Evolutionary conservation across 2,113 vertebrate genomes (phyloP), one percentile per base, ranked within the genome.

Genomic region (Lepus europaeus): DNA sequence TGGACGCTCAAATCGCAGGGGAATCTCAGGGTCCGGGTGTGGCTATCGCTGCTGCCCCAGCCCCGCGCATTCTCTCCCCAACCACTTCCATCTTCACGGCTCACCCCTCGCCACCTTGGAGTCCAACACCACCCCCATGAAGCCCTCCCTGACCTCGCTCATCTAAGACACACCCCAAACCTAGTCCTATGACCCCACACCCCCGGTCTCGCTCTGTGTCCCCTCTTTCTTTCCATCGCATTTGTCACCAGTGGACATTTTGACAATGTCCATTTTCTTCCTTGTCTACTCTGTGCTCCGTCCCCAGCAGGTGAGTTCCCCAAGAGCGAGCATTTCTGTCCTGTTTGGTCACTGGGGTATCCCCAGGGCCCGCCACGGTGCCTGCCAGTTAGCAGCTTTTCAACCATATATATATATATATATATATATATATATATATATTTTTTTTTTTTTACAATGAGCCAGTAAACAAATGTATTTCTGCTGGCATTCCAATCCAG

Each of bases 161-260:
- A 31, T 53, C 72, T 36, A 11, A 73, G 16, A 73, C 25, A 0
- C 27, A 36, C 8, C 53, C 4, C 13, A 45, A 59, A 45, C 53
- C 76, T 22, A 29, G n/a, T 53, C 69, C 22, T 25, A 79, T 63
- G 74, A 29, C 82, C 23, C 13, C 33, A 83, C 29, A 80, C 5
- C 27, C 45, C 45, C 4, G 12, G 72, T 12, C 53, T 78, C 69
- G 51, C 63, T 33, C 49, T 36, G 4, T 4, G 11, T 11, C 56
- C 56, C 11, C 39, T 74, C 51, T 39, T 36, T 49, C 25, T 76
- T 49, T 36, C 64, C 19, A 8, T 59, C n/a, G 39, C 70, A 36
- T 63, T n/a, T 33, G 49, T 87, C 80, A 96, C 9, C 23, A 4
- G n/a, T n/a, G 90, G 88, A 84, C 90, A 72, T 80, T 76, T 36